Base-by-base conservation (phyloP, 2,113 vertebrate species). In the Mohoua ochrocephala region DNA sequence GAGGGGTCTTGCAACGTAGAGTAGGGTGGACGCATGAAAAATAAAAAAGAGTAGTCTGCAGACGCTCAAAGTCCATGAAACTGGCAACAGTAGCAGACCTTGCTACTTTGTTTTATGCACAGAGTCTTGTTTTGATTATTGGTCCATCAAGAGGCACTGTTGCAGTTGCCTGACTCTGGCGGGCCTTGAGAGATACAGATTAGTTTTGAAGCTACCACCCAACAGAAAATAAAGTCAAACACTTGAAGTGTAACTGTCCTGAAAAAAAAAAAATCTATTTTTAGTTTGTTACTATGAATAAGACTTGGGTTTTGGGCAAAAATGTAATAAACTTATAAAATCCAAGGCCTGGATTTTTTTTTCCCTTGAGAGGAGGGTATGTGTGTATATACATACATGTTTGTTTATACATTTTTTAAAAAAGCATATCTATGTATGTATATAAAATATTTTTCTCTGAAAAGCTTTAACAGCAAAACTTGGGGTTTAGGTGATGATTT, bases 381-480 rank as follows among this genome's bases (percentile, higher is more conserved):
- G 5, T 60, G 10, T 33, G 3, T 61, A 1, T 57, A 6, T 33
- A 9, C 3, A 2, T 42, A 6, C 8, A 1, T 44, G 7, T n/a
- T 6, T 74, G 3, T 31, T 3, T 60, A 26, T 56, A 15, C 35
- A 44, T 39, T 31, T 73, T 27, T 37, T 27, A 1, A 7, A 42
- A 37, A n/a, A 68, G 5, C 13, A 18, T 21, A 33, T n/a, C n/a
- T 17, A 21, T 21, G 6, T n/a, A 23, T 42, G 3, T n/a, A 17
- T 71, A 17, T 61, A 17, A 67, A 45, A 23, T 50, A 31, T 30
- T 75, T 70, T 42, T 37, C 35, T 69, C 10, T 33, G n/a, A 73
- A 89, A 45, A 68, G 1, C 33, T 70, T 1, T 59, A 42, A 50
- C 8, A 57, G 15, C 11, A 78, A 50, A 89, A 84, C 35, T 64